Evolutionary conservation across 23 tunicate genomes (phyloP), one percentile per base, ranked within the genome.

Genomic region (Clavelina lepadiformis): DNA sequence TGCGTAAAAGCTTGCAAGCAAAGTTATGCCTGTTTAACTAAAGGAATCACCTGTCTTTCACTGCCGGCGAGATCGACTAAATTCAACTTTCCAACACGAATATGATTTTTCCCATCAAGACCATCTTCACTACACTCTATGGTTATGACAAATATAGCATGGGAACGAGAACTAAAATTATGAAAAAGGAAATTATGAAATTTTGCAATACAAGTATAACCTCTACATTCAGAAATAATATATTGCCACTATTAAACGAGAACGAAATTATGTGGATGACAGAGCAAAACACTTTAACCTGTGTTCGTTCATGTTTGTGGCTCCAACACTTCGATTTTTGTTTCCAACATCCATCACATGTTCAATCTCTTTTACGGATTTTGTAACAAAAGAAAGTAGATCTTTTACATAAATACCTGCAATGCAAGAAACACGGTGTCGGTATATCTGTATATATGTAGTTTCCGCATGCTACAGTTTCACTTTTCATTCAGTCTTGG

Each of bases 261-360:
- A 41, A 11, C 15, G 15, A 41, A 15, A 11, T 15, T 11, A 41
- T 11, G 15, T 41, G 15, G 15, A 41, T 11, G 15, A 41, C 11
- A 41, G 15, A 41, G 11, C 49, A 41, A 41, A 11, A 41, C 15
- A 41, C 52, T 62, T 15, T 31, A 32, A 62, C 97, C 97, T 82
- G 72, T 91, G 98, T 51, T 91, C 98, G 60, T 91, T 91, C 98
- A 91, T 91, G 63, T 91, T 82, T 11, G 98, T 91, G 24, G 98
- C 85, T 5, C 98, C 98, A 29, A 91, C 98, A 64, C 93, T 83
- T 52, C 98, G 51, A 60, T 82, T 91, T 60, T 91, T 92, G 63
- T 91, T 91, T 65, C 98, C 98, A 36, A 91, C 98, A 55, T 83
- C 83, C 98, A 91, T 91, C 20, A 91, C 98, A 58, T 91, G 98